Conservation (phyloP, 2,888 invertebrate genomes). For the Drosophila histrio region DNA sequence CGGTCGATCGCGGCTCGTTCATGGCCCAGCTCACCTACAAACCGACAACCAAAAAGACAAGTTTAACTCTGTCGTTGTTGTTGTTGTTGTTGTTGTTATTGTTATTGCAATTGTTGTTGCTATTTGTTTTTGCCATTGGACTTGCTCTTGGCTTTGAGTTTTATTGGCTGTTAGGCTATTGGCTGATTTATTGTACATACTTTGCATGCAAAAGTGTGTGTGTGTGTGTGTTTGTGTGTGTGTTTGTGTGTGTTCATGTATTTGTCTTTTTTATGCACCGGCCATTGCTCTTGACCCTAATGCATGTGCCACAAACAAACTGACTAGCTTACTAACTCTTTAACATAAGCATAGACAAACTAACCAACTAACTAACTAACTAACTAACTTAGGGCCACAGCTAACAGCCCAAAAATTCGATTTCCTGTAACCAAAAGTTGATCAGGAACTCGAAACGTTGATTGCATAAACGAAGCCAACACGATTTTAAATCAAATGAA, state of each 20-base stretch:
- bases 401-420: constrained; percentile 49
- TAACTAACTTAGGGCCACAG: neutral
- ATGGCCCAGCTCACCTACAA: constrained; percentile 82
- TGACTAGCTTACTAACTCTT: neutral
- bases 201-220: neutral
- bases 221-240: constrained; percentile 11
- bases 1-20: constrained; percentile 66
- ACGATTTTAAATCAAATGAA: constrained; percentile 61
- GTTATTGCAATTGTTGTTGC: constrained; percentile 29
- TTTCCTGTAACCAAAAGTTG: constrained; percentile 52
- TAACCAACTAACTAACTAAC: neutral
- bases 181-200: constrained; percentile 71
- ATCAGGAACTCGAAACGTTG: constrained; percentile 25
- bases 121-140: constrained; percentile 68
- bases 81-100: constrained; percentile 13
- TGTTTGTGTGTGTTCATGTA: constrained; percentile 6
- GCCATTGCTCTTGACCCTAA: constrained; percentile 77
- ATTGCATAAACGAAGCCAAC: constrained; percentile 59
- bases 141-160: constrained; percentile 76
- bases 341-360: neutral
- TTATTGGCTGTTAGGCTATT: constrained; percentile 77
- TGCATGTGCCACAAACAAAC: constrained; percentile 28
- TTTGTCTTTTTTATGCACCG: constrained; percentile 32
- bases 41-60: constrained; percentile 68
- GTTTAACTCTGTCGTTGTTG: constrained; percentile 41